Evolutionary conservation across 2,113 vertebrate genomes (phyloP).

Genomic region (Xiphias gladius): DNA sequence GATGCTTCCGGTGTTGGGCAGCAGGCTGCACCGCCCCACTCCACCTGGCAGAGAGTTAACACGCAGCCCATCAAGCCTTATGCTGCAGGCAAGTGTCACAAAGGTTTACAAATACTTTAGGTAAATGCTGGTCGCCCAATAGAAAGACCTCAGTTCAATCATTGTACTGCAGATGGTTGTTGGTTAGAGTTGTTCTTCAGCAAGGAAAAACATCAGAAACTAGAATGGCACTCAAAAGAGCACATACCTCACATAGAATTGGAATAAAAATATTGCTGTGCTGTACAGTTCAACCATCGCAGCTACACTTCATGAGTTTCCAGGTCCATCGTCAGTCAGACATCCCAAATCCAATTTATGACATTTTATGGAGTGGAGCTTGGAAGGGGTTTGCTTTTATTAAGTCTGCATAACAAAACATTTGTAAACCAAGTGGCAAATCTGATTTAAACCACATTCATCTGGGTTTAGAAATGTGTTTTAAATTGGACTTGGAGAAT

Average conservation of each 20-base stretch:
- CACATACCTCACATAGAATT: too few relatives aligned
- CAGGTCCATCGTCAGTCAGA: not conserved
- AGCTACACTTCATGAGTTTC: not conserved
- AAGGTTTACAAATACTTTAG: not conserved
- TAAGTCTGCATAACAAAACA: not conserved
- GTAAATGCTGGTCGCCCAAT: not conserved
- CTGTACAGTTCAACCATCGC: not conserved
- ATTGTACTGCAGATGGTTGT: not conserved
- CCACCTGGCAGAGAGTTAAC: slow-evolving; percentile 73
- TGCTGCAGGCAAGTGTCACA: slow-evolving; percentile 47
- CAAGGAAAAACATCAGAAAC: not conserved
- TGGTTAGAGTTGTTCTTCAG: not conserved
- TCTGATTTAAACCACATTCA: not conserved
- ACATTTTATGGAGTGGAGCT: not conserved
- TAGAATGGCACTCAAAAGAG: too few relatives aligned
- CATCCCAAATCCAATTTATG: not conserved
- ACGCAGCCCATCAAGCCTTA: slow-evolving; percentile 70
- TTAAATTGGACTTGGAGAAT: not conserved
- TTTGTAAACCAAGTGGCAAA: not conserved
- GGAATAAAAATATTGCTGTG: not conserved
- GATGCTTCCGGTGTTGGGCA: slow-evolving; percentile 82
- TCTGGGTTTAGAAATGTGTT: too few relatives aligned
- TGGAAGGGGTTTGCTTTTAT: not conserved
- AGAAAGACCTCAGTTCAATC: not conserved
- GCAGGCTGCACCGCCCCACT: slow-evolving; percentile 11